Base-by-base conservation (phyloP, 2,888 invertebrate species). In the Chaetoderma sp. region DNA sequence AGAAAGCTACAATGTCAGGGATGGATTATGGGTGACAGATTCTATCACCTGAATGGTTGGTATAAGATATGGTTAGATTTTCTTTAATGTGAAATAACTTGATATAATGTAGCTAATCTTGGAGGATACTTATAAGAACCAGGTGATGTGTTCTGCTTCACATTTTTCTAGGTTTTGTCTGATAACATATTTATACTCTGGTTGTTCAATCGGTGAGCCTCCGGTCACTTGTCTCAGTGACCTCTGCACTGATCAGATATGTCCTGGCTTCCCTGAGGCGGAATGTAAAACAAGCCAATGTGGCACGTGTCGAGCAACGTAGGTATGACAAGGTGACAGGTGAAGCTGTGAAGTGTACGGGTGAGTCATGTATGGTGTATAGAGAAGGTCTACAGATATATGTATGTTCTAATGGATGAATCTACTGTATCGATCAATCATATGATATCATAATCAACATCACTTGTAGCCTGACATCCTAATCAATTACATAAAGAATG, bases 311-410 rank as follows among this genome's bases (percentile, higher is more conserved):
- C 45, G 62, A 4, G 63, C 72, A 23, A 77, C 78, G 58, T 82
- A 81, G 81, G 81, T 82, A 81, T 62, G 78, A 79, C 67, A 78
- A 78, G 28, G 57, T 71, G 25, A 76, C 80, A 1, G 80, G 80
- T 5, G 55, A 66, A 16, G 47, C 66, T 13, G 45, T 81, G 6
- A 68, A 75, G 44, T 82, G 82, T 66, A 64, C 69, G 67, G 76
- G 78, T 78, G 60, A 6, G 58, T 56, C 30, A 10, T 30, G 27
- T 42, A 36, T 36, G 39, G n/a, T 36, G 39, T n/a, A 13, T 36
- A n/a, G n/a, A 36, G n/a, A 13, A n/a, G 39, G n/a, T n/a, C n/a
- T n/a, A n/a, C n/a, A n/a, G n/a, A n/a, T n/a, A n/a, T n/a, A n/a
- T 32, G 18, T 30, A 18, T 30, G 18, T 55, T 30, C 4, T 18